These are phyloP conservation scores for Sakesphorus luctuosus DNA, from an alignment of 2,113 vertebrate species.

Conservation along the genomic window DNA sequence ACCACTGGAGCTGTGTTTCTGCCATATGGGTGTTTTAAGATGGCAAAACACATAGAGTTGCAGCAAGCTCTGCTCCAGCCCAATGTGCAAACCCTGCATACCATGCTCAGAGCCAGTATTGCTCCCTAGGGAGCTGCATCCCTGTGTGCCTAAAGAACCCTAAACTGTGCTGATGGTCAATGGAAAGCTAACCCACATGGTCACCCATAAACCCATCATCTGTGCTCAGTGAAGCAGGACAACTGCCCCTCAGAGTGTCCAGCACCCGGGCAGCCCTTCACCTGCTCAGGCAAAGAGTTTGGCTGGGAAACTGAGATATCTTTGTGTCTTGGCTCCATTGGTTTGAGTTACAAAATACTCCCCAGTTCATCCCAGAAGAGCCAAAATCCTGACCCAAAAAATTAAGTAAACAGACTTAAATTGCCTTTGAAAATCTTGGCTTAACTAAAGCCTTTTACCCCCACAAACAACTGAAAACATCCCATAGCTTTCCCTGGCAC, in stretches of 20 bases:
- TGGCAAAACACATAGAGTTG: not conserved
- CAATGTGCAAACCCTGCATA: fast-evolving
- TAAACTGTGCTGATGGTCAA: fast-evolving
- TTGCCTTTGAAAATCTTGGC: not conserved
- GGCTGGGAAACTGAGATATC: not conserved
- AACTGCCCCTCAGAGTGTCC: not conserved
- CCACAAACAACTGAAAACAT: not conserved
- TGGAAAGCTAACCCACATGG: not conserved
- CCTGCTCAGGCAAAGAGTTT: fast-evolving
- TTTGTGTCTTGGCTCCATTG: not conserved
- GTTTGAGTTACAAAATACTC: not conserved
- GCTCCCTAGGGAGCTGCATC: not conserved
- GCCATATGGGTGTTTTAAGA: not conserved
- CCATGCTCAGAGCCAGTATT: not conserved
- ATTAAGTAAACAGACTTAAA: not conserved
- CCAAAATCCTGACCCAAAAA: not conserved
- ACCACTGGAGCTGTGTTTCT: not conserved
- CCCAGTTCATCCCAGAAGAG: not conserved
- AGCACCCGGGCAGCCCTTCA: not conserved
- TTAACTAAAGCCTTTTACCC: not conserved
- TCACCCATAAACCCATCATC: not conserved
- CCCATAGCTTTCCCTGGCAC: not conserved
- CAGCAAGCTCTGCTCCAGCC: fast-evolving
- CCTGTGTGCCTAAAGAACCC: not conserved
- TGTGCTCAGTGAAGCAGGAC: fast-evolving